Base-by-base conservation (phyloP, 2,797 vertebrate species). In the Phataginus tetradactyla region DNA sequence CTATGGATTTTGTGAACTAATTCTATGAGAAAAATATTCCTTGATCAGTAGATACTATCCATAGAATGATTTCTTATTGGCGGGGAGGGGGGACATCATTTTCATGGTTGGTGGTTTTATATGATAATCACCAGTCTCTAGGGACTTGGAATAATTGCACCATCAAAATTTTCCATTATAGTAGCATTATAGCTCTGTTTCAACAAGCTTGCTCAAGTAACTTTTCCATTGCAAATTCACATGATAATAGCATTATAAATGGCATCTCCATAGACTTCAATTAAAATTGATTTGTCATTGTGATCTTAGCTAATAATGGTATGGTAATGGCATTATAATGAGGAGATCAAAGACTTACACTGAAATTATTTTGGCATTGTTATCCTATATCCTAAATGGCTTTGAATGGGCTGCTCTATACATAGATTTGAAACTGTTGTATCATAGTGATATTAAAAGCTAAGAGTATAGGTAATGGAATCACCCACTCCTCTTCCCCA, bases 271-370 rank as follows among this genome's bases (percentile, higher is more conserved):
- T 98, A 96, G 77, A 80, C 34, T 90, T 93, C 71, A 97, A 96
- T 98, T 98, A 97, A 98, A 97, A 92, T 95, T 96, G 97, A 96
- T 96, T 97, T 96, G 91, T 97, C 97, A 94, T 90, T 95, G 94
- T 97, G 96, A 96, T 94, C 87, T 93, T 77, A 96, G 86, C 88
- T 96, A 97, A 96, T 97, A 97, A 97, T 78, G 93, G 98, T 96
- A 97, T 97, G 95, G 66, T 98, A 98, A 97, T 98, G 63, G 95
- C 64, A 97, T 98, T 94, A 90, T 91, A 98, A 97, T 97, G 96
- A 98, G 86, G 91, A 97, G 94, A 98, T 98, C 92, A 97, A 96
- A 98, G 96, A 91, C 95, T 96, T 92, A 97, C 80, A 92, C 77
- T 88, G 74, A 97, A 98, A 90, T 96, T 71, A 96, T 97, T 98